A percentile compares a stretch with the other conserved stretches of the same genome.
phyloP scores from a whole-genome alignment of 30 jellyfish, hydroid and myxozoan genomes.

The Nemopilema nomurai region DNA sequence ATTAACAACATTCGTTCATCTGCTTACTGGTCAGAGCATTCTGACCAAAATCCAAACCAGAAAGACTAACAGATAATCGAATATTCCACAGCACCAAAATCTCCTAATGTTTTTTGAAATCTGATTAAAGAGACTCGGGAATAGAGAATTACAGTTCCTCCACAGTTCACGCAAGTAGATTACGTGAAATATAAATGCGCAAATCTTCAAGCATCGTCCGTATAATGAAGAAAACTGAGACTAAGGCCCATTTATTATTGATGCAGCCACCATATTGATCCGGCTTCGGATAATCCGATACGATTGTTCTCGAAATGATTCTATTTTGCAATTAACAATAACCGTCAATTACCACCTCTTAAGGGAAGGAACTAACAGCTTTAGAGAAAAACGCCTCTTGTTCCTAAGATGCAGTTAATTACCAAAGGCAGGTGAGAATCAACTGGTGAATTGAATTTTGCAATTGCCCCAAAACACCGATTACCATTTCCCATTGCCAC shows the following conservation, averaged over 20 bases:
- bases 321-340: background rate
- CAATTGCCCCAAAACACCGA: background rate
- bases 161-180: constrained; percentile 61
- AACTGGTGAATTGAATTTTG: too few species aligned
- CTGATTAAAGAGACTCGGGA: constrained; percentile 49
- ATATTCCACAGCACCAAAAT: constrained; percentile 54
- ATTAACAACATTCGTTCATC: background rate
- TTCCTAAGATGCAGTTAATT: background rate
- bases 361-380: background rate
- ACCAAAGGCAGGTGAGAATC: background rate
- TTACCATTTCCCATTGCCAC: background rate
- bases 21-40: constrained; percentile 21
- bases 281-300: constrained; percentile 43
- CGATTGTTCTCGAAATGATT: constrained; percentile 3
- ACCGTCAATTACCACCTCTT: background rate
- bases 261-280: constrained; percentile 34
- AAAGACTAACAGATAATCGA: constrained; percentile 57
- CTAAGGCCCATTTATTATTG: constrained; percentile 30
- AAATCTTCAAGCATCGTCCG: constrained; percentile 35
- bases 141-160: constrained; percentile 41
- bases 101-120: constrained; percentile 36
- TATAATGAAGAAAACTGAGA: constrained; percentile 35
- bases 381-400: background rate
- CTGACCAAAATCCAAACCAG: constrained; percentile 59
- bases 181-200: constrained; percentile 17